Evolutionary conservation across 2,113 vertebrate genomes (phyloP).

Genomic region (Antidorcas marsupialis): DNA sequence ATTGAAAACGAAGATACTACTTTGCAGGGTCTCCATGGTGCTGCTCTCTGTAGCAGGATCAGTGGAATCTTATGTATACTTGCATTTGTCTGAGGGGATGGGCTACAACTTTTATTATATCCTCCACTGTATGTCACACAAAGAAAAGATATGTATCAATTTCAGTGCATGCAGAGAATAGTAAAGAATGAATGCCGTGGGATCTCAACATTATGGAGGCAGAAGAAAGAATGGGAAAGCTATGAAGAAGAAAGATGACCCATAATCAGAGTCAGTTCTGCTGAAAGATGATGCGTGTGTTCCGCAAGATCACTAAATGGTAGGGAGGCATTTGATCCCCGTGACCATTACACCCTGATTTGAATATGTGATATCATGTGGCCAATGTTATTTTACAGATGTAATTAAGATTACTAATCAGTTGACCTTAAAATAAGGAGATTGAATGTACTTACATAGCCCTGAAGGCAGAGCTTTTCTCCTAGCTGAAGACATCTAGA

Average conservation of each 20-base stretch:
- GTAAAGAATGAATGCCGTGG: neutral
- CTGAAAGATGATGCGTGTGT: neutral
- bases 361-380: neutral
- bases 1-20: neutral
- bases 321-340: neutral
- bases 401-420: neutral
- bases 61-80: neutral
- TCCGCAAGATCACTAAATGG: neutral
- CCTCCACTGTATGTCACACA: neutral
- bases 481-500: neutral
- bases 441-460: neutral
- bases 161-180: neutral
- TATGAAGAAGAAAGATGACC: neutral
- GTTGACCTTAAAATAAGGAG: neutral
- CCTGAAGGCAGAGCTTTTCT: neutral
- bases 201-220: neutral
- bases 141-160: neutral
- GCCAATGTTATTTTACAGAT: neutral
- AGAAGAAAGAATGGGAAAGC: neutral
- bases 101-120: neutral
- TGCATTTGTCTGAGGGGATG: neutral
- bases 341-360: neutral
- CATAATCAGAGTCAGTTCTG: neutral
- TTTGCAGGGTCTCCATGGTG: neutral
- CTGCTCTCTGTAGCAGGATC: neutral